Percentiles rank a stretch among this genome's conserved stretches.
Conservation (phyloP, 2,888 invertebrate genomes). For the Agrotis ipsilon region DNA sequence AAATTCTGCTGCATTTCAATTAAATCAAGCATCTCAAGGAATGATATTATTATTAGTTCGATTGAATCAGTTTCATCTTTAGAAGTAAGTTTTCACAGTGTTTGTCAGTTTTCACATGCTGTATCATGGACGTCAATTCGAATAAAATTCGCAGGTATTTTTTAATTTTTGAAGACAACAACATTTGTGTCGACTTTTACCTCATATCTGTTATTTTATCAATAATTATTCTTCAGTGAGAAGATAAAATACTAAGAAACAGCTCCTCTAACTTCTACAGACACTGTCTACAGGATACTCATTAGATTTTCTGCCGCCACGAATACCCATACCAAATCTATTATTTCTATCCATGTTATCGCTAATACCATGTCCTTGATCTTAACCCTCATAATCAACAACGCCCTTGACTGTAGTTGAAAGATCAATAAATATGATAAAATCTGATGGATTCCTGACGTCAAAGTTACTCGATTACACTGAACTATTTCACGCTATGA, state of each 20-base stretch:
- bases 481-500: background rate
- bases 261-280: background rate
- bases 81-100: slow-evolving; percentile 8
- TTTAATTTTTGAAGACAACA: slow-evolving; percentile 66
- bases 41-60: slow-evolving; percentile 31
- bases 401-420: background rate
- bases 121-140: slow-evolving; percentile 78
- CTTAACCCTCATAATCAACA: background rate
- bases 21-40: slow-evolving; percentile 38
- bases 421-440: background rate
- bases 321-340: background rate
- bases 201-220: too few relatives aligned
- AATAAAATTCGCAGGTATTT: slow-evolving; percentile 70
- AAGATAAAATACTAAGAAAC: slow-evolving; percentile 60
- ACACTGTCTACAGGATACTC: background rate
- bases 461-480: background rate
- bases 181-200: slow-evolving; percentile 78
- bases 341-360: background rate
- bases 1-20: slow-evolving; percentile 61
- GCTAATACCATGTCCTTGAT: background rate
- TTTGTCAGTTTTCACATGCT: slow-evolving; percentile 64
- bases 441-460: background rate
- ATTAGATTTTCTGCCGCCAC: background rate
- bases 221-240: slow-evolving; percentile 79
- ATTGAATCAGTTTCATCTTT: slow-evolving; percentile 35